Conservation (phyloP, 2,113 vertebrate genomes). For the Circaetus cinerascens region DNA sequence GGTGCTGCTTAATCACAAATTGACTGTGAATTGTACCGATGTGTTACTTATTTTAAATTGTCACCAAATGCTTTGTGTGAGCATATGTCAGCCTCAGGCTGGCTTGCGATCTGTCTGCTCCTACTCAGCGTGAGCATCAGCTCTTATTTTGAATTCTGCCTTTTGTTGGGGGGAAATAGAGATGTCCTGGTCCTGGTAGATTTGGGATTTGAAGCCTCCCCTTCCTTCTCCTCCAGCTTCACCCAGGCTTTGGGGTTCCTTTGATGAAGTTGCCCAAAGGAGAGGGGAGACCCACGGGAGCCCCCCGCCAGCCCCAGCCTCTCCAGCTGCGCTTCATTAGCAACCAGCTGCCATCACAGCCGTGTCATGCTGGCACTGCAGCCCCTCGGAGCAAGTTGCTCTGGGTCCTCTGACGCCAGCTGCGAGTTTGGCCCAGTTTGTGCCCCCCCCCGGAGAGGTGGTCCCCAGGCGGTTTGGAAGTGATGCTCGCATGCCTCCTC, state of each 20-base stretch:
- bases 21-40: background rate
- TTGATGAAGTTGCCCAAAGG: background rate
- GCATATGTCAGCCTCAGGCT: background rate
- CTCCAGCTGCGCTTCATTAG: rapidly evolving
- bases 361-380: rapidly evolving
- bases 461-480: rapidly evolving
- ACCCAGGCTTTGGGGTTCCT: background rate
- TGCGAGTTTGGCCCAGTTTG: rapidly evolving
- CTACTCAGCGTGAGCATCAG: background rate
- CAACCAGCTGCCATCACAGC: background rate
- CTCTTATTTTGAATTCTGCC: background rate
- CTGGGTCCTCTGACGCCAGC: background rate
- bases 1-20: background rate
- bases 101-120: background rate
- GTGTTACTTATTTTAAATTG: background rate
- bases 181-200: rapidly evolving
- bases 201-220: background rate
- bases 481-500: background rate
- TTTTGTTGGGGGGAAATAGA: background rate
- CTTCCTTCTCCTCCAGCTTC: background rate
- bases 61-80: background rate
- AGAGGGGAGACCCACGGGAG: rapidly evolving
- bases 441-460: rapidly evolving
- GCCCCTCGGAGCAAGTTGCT: background rate
- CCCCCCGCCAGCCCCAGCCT: background rate